Evolutionary conservation across 2,113 vertebrate species (phyloP).

Genomic region (Toxotes chatareus): DNA sequence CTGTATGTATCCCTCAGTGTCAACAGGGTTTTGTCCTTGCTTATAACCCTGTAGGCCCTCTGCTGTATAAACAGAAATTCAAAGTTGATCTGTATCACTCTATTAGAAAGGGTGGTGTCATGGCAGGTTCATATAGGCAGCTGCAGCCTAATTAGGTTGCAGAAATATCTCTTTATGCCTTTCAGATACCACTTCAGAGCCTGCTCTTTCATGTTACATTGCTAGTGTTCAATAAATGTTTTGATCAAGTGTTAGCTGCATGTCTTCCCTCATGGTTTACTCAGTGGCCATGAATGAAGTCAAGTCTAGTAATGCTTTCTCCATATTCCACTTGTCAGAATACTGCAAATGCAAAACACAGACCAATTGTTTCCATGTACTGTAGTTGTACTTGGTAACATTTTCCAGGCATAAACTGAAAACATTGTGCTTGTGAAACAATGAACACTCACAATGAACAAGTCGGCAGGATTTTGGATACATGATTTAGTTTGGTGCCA

Average conservation of each 20-base stretch:
- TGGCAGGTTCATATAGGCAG: not conserved
- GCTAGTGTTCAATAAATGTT: too few relatives aligned
- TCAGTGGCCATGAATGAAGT: not conserved
- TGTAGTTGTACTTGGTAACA: not conserved
- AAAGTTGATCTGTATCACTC: not conserved
- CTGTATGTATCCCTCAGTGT: too few relatives aligned
- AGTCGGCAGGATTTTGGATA: not conserved
- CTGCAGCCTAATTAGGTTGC: not conserved
- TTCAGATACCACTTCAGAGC: not conserved
- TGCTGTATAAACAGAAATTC: not conserved
- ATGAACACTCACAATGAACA: not conserved
- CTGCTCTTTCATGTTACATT: not conserved
- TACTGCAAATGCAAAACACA: not conserved
- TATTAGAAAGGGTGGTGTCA: not conserved
- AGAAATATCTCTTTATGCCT: not conserved
- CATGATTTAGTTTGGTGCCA: not conserved
- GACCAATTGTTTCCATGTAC: not conserved
- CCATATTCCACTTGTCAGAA: not conserved
- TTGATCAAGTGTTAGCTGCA: too few relatives aligned
- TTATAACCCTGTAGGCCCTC: too few relatives aligned
- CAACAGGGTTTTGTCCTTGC: too few relatives aligned
- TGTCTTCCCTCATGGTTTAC: not conserved
- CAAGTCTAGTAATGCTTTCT: not conserved
- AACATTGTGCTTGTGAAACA: not conserved
- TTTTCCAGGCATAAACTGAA: not conserved